Percentiles rank a stretch among this genome's conserved stretches.
Evolutionary conservation across 2,797 vertebrate genomes (phyloP).

Genomic region (Syngnathus acus): DNA sequence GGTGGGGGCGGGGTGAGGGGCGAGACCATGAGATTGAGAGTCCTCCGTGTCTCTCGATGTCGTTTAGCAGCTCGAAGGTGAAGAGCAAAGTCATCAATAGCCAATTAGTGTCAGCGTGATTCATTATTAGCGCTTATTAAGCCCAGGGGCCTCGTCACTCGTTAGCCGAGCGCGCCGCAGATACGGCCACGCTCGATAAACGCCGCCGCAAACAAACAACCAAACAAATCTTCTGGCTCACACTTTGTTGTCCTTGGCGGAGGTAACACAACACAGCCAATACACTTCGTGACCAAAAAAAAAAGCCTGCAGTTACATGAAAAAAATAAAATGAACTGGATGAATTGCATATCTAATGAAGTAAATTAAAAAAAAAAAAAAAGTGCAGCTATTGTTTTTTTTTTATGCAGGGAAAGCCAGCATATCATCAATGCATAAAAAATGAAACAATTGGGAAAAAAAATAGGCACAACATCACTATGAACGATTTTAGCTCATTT

Average conservation of each 20-base stretch:
- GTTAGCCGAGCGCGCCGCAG: not conserved
- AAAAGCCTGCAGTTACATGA: not conserved
- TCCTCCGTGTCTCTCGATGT: not conserved
- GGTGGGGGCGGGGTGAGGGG: not conserved
- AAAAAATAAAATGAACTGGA: not conserved
- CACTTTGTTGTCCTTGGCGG: not conserved
- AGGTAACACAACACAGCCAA: not conserved
- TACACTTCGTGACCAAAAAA: not conserved
- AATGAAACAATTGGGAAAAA: not conserved
- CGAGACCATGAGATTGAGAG: not conserved
- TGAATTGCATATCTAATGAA: not conserved
- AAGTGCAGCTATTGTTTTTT: not conserved
- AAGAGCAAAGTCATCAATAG: conserved; percentile 1
- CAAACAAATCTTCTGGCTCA: not conserved
- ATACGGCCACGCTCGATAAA: not conserved
- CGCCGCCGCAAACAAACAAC: not conserved
- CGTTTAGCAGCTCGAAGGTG: not conserved
- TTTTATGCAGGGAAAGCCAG: too few relatives aligned
- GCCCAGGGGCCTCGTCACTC: not conserved
- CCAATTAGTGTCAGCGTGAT: conserved; percentile 6
- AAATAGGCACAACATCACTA: not conserved
- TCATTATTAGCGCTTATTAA: not conserved
- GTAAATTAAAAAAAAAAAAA: not conserved
- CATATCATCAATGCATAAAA: too few relatives aligned
- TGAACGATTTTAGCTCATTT: not conserved